phyloP scores from a whole-genome alignment of 2,888 invertebrate species.

The Caenorhabditis sp. region DNA sequence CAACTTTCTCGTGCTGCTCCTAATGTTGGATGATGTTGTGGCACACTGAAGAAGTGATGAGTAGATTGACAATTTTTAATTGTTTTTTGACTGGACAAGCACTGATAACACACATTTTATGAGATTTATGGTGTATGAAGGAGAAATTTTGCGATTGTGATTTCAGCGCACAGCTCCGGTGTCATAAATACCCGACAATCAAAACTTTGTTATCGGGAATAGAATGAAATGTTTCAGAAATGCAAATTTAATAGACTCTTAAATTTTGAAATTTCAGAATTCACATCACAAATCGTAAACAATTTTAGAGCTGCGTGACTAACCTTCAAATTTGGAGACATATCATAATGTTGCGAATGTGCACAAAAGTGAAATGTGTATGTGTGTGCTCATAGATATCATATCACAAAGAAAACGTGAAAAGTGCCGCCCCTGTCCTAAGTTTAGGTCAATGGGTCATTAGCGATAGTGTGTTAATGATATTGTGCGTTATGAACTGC shows the following conservation, averaged over 20 bases:
- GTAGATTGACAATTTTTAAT: constrained; percentile 13
- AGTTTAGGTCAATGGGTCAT: constrained; percentile 29
- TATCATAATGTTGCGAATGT: not conserved
- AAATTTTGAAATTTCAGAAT: not conserved
- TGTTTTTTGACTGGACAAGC: constrained; percentile 32
- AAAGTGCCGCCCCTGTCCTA: constrained; percentile 30
- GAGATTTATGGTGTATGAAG: constrained; percentile 42
- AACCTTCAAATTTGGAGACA: constrained; percentile 35
- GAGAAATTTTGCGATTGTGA: constrained; percentile 11
- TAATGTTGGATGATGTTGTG: constrained; percentile 15
- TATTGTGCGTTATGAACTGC: not conserved
- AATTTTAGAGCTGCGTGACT: constrained; percentile 8
- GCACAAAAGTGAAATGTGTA: not conserved
- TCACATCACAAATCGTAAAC: constrained; percentile 2
- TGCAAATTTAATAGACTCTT: constrained; percentile 15
- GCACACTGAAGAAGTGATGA: constrained; percentile 13
- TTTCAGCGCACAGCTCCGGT: constrained; percentile 19
- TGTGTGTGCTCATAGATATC: not conserved
- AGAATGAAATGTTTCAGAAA: not conserved
- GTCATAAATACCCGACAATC: constrained; percentile 53
- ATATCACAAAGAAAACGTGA: constrained; percentile 46
- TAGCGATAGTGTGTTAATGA: constrained; percentile 26
- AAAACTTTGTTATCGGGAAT: constrained; percentile 56
- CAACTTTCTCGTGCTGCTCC: not conserved
- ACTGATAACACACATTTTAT: constrained; percentile 44